These are phyloP conservation scores for Coptotermes formosanus DNA, from an alignment of 1,140 invertebrate species.

Conservation along the genomic window DNA sequence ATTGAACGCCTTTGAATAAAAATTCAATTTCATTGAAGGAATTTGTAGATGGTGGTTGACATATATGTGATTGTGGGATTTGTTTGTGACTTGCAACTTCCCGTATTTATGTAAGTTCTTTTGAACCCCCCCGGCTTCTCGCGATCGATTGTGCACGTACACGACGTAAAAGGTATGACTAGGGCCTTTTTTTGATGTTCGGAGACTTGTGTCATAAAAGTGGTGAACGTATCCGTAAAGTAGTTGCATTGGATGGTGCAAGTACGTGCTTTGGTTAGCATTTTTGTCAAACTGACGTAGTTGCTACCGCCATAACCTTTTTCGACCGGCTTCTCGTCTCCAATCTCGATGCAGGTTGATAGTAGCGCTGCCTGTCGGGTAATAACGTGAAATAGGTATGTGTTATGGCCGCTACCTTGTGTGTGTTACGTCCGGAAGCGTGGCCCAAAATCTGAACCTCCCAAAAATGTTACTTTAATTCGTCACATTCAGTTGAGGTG, in stretches of 20 bases:
- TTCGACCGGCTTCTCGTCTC: neutral
- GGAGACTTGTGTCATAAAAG: neutral
- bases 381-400: neutral
- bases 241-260: neutral
- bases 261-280: neutral
- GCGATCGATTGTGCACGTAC: neutral
- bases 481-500: neutral
- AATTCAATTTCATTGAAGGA: neutral
- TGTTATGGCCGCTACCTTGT: slow-evolving; percentile 23
- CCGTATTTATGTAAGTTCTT: neutral
- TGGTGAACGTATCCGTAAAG: neutral
- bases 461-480: neutral
- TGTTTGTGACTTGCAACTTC: neutral
- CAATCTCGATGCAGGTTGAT: neutral
- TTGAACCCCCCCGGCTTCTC: neutral
- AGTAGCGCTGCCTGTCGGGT: neutral
- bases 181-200: neutral
- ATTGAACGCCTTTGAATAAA: neutral
- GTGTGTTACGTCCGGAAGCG: neutral
- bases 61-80: neutral
- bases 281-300: neutral
- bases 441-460: neutral
- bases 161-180: neutral
- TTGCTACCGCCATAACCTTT: neutral
- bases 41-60: neutral